phyloP scores from a whole-genome alignment of 1,140 invertebrate genomes.

The Littorina saxatilis region DNA sequence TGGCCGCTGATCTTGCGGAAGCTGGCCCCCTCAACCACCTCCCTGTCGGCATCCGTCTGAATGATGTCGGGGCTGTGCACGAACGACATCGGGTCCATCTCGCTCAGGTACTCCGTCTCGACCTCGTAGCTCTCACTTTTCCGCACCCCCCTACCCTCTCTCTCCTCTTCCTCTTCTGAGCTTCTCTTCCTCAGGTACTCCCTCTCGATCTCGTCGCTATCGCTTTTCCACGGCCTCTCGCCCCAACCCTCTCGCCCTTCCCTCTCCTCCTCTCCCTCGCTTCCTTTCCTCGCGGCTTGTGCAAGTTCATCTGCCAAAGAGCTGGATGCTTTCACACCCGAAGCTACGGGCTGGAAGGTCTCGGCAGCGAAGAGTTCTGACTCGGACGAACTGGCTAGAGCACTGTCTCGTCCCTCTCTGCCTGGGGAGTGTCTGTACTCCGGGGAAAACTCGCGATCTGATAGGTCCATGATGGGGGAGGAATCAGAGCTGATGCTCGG shows the following conservation, averaged over 20 bases:
- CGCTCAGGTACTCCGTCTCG: slow-evolving; percentile 69
- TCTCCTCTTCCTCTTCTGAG: background rate
- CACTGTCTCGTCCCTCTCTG: background rate
- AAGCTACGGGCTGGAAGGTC: background rate
- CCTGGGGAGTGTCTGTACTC: background rate
- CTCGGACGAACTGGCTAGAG: background rate
- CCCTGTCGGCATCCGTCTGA: slow-evolving; percentile 54
- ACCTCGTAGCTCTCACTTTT: slow-evolving; percentile 42
- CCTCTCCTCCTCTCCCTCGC: background rate
- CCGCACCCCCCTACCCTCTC: background rate
- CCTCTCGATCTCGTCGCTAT: slow-evolving; percentile 59
- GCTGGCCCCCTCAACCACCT: slow-evolving; percentile 62
- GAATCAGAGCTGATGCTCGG: slow-evolving; percentile 35
- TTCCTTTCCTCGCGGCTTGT: background rate
- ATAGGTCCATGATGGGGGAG: slow-evolving; percentile 7
- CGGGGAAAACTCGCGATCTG: background rate
- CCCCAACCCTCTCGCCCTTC: background rate
- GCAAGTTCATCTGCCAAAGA: slow-evolving; percentile 8
- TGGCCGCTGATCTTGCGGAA: slow-evolving; percentile 63
- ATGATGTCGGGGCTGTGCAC: slow-evolving; percentile 33
- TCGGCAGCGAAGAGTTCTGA: background rate
- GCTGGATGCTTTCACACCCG: background rate
- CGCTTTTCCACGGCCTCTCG: background rate
- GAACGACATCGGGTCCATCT: slow-evolving; percentile 63
- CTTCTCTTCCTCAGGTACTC: slow-evolving; percentile 56